A percentile compares a stretch with the other conserved stretches of the same genome.
These are phyloP conservation scores for Leiothrix lutea DNA, from an alignment of 2,113 vertebrate species.

Conservation along the genomic window DNA sequence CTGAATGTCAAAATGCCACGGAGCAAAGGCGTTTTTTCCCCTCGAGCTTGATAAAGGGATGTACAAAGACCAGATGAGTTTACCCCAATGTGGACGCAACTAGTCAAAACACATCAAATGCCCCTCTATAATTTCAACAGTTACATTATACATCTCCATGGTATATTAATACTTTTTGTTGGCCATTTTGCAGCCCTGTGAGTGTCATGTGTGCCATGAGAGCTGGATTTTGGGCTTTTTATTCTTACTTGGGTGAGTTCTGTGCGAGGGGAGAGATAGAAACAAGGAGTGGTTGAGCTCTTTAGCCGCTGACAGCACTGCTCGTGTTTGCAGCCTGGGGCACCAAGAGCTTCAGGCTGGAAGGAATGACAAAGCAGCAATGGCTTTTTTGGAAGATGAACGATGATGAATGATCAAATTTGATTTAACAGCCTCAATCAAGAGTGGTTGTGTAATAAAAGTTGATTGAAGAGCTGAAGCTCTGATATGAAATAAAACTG, in stretches of 20 bases:
- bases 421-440: neutral
- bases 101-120: neutral
- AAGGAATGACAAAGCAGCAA: neutral
- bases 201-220: neutral
- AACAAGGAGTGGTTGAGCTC: neutral
- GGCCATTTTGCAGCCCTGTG: neutral
- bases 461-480: neutral
- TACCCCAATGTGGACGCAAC: neutral
- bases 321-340: neutral
- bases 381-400: neutral
- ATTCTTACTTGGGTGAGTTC: neutral
- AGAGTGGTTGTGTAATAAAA: neutral
- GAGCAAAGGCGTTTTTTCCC: neutral
- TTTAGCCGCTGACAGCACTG: accelerated
- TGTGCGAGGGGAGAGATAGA: accelerated
- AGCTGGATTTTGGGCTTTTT: neutral
- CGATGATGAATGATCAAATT: neutral
- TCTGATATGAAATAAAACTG: neutral
- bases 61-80: neutral
- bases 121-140: neutral
- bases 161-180: neutral
- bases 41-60: neutral
- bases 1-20: neutral
- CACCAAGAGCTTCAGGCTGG: neutral
- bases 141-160: neutral